Evolutionary conservation across 2,888 invertebrate species (phyloP), one percentile per base, ranked within the genome.

Genomic region (Drosophila pseudotalamancana): DNA sequence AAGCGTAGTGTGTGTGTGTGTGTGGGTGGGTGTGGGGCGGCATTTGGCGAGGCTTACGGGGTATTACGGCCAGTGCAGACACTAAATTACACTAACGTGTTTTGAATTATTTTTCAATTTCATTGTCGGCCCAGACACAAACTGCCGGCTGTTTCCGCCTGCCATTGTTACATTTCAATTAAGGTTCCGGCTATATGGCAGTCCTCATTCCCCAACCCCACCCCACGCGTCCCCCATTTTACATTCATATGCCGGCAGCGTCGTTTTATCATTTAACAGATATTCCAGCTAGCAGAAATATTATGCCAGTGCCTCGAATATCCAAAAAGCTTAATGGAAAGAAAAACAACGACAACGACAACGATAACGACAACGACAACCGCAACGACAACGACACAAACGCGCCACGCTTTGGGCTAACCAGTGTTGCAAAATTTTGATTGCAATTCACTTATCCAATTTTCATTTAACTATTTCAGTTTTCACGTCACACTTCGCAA

Each of bases 61-160:
- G 32, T 53, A 62, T 62, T 59, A 55, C 56, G 54, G 56, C 43
- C 67, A 48, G 71, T 46, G 62, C 59, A 77, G 87, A 77, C 87
- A 89, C 81, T 86, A 89, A 89, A 89, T 89, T 90, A 88, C 87
- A 79, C 81, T 89, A 88, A 89, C 89, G 89, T 89, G 89, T 88
- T 85, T 87, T 72, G 90, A 89, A 89, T 89, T 89, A 89, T 89
- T 89, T 89, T 89, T 85, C 71, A 83, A 87, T 85, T 88, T 88
- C 68, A 81, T 84, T 85, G 82, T 80, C 84, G 74, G 84, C 70
- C 80, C 83, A 82, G 76, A 82, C 79, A 77, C 62, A 77, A 46
- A 69, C 63, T 67, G 70, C 53, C 61, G 59, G 43, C 69, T 62
- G 63, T 78, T 80, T 82, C 85, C 85, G 82, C 79, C 78, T 65